Evolutionary conservation across 2,888 invertebrate genomes (phyloP).

Genomic region (Epistrophella euchroma): DNA sequence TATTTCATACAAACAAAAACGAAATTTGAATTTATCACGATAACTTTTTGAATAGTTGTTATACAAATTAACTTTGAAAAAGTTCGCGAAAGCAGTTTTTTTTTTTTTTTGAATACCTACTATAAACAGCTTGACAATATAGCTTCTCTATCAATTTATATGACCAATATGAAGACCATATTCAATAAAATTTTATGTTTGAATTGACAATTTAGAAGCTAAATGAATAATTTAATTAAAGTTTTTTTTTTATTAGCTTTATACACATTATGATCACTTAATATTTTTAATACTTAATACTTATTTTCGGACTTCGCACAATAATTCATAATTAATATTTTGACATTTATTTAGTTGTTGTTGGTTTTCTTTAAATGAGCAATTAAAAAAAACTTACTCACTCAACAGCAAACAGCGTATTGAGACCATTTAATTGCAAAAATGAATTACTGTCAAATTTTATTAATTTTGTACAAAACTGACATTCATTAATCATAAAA

Average conservation of each 20-base stretch:
- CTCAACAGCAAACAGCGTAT: slow-evolving; percentile 9
- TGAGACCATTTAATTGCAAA: slow-evolving; percentile 8
- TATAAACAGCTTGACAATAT: not conserved
- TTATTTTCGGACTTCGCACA: not conserved
- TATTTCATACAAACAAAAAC: no score
- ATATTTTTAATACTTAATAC: not conserved
- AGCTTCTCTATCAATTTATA: not conserved
- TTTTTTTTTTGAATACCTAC: not conserved
- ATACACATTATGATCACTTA: not conserved
- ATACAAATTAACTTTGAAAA: no score
- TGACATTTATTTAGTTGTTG: not conserved
- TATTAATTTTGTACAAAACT: slow-evolving; percentile 31
- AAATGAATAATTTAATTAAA: not conserved
- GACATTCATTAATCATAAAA: slow-evolving; percentile 52
- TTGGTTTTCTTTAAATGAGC: not conserved
- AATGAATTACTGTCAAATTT: slow-evolving; percentile 37
- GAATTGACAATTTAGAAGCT: not conserved
- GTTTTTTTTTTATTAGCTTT: not conserved
- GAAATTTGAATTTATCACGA: no score
- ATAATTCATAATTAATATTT: not conserved
- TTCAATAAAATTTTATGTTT: not conserved
- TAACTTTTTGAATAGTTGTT: no score
- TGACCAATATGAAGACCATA: not conserved
- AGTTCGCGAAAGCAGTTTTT: no score
- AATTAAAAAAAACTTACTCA: slow-evolving; percentile 11